Base-by-base conservation (phyloP, 1,140 invertebrate genomes). In the Nasonia giraulti region DNA sequence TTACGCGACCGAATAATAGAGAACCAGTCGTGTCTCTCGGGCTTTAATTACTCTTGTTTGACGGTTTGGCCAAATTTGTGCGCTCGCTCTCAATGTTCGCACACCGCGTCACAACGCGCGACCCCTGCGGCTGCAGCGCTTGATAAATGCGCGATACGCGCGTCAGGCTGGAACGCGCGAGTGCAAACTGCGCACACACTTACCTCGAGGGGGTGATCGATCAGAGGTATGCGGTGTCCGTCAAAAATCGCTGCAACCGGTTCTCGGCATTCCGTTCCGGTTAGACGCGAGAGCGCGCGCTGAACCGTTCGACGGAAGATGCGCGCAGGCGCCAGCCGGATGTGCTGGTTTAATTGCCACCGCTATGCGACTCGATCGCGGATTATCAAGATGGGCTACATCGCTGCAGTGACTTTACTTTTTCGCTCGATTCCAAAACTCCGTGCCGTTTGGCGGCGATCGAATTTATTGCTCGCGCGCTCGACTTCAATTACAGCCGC, bases 231-330 rank as follows among this genome's bases (percentile, higher is more conserved):
- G 83, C 40, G 62, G 31, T 79, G 86, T 88, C 87, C 86, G 88
- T 89, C 89, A 90, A 88, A 90, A 90, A 90, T 90, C 84, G 85
- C 86, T 85, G 86, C 87, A 91, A 91, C 91, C 91, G 91, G 91
- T 91, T 91, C 83, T 80, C 69, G 79, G 80, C 50, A 87, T 89
- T 89, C 86, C 89, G 88, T 91, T 91, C 86, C 88, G 88, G 85
- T 90, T 87, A 27, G 27, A 1, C 27, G 27, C 27, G 27, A 27
- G 50, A 17, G 75, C 37, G 17, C 71, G 47, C 44, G 44, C 55
- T n/a, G 55, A 20, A 82, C 80, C 47, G 44, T n/a, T 74, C 44
- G 66, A 23, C 1, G 40, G 80, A 86, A 89, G 88, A 62, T 62
- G 55, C 55, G 82, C 50, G 20, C 31, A 86, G 83, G 79, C 79